Percentiles rank a stretch among this genome's conserved stretches.
These are phyloP conservation scores for Porites lobata DNA, from an alignment of 92 coral and sea anemone genomes.

Conservation along the genomic window DNA sequence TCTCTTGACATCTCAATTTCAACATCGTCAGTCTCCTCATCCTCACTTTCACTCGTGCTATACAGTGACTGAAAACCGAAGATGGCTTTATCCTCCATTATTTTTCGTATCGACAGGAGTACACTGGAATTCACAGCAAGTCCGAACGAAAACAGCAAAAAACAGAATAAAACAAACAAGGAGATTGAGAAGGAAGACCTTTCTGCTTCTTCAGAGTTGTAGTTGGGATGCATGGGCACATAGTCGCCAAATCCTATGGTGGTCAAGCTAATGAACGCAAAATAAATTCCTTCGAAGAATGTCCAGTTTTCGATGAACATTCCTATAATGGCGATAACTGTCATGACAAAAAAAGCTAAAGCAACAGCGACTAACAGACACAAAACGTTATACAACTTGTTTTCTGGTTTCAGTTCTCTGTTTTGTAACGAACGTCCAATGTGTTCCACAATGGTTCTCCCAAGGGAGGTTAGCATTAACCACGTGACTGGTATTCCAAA, in stretches of 20 bases:
- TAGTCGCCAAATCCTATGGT: conserved; percentile 99
- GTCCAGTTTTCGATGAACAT: conserved; percentile 92
- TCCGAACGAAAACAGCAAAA: conserved; percentile 89
- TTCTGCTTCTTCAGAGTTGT: conserved; percentile 59
- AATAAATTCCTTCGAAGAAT: conserved; percentile 96
- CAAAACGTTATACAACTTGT: conserved; percentile 62
- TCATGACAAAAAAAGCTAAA: conserved; percentile 72
- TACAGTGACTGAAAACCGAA: conserved; percentile 85
- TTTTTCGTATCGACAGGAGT: conserved; percentile 79
- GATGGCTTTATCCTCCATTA: conserved; percentile 85
- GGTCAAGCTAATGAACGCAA: conserved; percentile 94
- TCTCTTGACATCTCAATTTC: conserved; percentile 6
- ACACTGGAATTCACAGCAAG: conserved; percentile 90
- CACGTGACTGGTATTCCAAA: conserved; percentile 95
- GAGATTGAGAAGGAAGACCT: conserved; percentile 77
- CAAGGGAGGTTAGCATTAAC: conserved; percentile 92
- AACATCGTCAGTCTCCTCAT: conserved; percentile 48
- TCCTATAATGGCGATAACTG: conserved; percentile 77
- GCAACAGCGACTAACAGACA: conserved; percentile 73
- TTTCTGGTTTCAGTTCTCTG: conserved; percentile 57
- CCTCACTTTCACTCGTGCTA: conserved; percentile 64
- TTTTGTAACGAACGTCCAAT: conserved; percentile 72
- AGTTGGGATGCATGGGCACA: conserved; percentile 94
- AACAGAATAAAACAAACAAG: conserved; percentile 82
- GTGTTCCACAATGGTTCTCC: conserved; percentile 85